Base-by-base conservation (phyloP, 1,140 invertebrate genomes). In the Eumeta japonica region DNA sequence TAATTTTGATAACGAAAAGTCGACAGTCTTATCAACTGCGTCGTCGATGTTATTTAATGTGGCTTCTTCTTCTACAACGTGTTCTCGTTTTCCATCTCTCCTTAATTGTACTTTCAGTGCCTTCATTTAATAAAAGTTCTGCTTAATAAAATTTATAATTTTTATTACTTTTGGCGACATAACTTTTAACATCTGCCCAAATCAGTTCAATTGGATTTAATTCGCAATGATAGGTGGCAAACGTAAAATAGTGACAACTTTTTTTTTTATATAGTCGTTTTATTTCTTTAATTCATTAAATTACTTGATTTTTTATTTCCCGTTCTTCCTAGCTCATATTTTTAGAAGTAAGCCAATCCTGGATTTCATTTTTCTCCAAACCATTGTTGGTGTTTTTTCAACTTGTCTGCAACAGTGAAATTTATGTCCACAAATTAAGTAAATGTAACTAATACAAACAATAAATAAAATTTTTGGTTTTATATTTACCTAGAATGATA, bases 401-500 rank as follows among this genome's bases (percentile, higher is more conserved):
- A 32, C 3, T 27, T n/a, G n/a, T n/a, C n/a, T n/a, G n/a, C n/a
- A n/a, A n/a, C n/a, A n/a, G n/a, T n/a, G n/a, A n/a, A n/a, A n/a
- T n/a, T n/a, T n/a, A n/a, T n/a, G n/a, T n/a, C n/a, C n/a, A n/a
- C n/a, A n/a, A n/a, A n/a, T n/a, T n/a, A n/a, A n/a, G n/a, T n/a
- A n/a, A n/a, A n/a, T n/a, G n/a, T n/a, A n/a, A n/a, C n/a, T n/a
- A n/a, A n/a, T n/a, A n/a, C n/a, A n/a, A n/a, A n/a, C n/a, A n/a
- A n/a, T n/a, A n/a, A n/a, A n/a, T n/a, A n/a, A n/a, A n/a, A n/a
- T n/a, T n/a, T n/a, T n/a, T n/a, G n/a, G n/a, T n/a, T n/a, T n/a
- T n/a, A n/a, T n/a, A n/a, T n/a, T n/a, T 31, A 31, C n/a, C 31
- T 10, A 10, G 37, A 45, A 24, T 39, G 37, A 16, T 44, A 39